Percentiles rank a stretch among this genome's conserved stretches.
phyloP scores from a whole-genome alignment of 1,140 invertebrate genomes.

The Aphaenogaster ashmeadi region DNA sequence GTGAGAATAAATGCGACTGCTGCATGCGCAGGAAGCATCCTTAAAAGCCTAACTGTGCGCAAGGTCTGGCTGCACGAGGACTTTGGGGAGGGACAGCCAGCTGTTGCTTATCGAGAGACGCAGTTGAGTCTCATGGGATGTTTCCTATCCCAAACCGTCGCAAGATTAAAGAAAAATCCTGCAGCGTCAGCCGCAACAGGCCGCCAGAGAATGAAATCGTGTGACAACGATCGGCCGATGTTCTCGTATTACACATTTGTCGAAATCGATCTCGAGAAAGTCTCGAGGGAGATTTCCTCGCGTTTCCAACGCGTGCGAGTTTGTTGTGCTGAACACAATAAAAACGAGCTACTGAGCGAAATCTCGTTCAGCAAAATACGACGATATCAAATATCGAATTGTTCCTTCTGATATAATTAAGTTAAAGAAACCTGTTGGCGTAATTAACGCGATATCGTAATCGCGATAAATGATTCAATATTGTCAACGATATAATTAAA shows the following conservation, averaged over 20 bases:
- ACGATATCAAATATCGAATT: not conserved
- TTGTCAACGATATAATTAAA: constrained; percentile 27
- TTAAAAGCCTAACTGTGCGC: constrained; percentile 41
- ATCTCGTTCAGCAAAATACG: not conserved
- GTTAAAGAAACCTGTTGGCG: not conserved
- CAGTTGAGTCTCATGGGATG: constrained; percentile 65
- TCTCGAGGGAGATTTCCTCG: constrained; percentile 10
- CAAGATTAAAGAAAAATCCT: constrained; percentile 44
- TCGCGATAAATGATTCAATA: not conserved
- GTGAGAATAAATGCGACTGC: constrained; percentile 59
- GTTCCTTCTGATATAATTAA: not conserved
- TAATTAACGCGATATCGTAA: constrained; percentile 19
- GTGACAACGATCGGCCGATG: not conserved
- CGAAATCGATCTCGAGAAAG: constrained; percentile 55
- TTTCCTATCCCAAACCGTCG: not conserved
- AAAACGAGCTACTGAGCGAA: not conserved
- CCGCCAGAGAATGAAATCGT: constrained; percentile 16
- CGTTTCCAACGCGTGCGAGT: not conserved
- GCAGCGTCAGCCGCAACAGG: not conserved
- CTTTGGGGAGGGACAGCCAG: constrained; percentile 69
- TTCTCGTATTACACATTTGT: constrained; percentile 35
- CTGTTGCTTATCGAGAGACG: constrained; percentile 61
- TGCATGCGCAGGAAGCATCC: constrained; percentile 43
- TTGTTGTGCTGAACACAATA: not conserved
- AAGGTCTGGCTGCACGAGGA: not conserved